Conservation (phyloP, 2,113 vertebrate species). For the Pseudorasbora parva region DNA sequence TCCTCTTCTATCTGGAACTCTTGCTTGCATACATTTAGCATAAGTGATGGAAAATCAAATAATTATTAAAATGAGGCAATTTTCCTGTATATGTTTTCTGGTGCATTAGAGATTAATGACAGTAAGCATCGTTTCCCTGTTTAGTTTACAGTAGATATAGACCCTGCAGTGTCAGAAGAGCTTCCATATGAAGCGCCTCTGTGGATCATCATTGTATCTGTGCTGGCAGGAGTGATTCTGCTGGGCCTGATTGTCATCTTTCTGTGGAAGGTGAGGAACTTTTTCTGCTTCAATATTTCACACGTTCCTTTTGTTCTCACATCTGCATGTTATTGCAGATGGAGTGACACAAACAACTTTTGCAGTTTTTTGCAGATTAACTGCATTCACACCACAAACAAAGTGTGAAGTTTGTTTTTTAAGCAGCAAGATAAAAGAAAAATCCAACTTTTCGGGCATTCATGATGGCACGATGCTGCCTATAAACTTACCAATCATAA, state of each 20-base stretch:
- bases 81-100: conserved; percentile 8
- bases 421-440: not conserved
- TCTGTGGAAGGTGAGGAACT: conserved; percentile 86
- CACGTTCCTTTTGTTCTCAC: conserved; percentile 8
- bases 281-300: not conserved
- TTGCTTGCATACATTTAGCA: conserved; percentile 29
- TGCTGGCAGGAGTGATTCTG: conserved; percentile 81
- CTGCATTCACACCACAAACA: not conserved
- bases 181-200: conserved; percentile 73
- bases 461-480: not conserved
- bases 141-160: conserved; percentile 82
- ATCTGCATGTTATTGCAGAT: not conserved
- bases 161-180: conserved; percentile 78
- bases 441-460: not conserved
- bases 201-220: conserved; percentile 84
- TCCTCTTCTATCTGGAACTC: not conserved
- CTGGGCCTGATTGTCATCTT: conserved; percentile 84
- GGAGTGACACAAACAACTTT: not conserved
- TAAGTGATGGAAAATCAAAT: conserved; percentile 34
- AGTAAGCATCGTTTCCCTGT: conserved; percentile 9
- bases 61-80: conserved; percentile 40
- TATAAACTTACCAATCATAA: not conserved
- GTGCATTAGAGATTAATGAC: conserved; percentile 10
- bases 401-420: not conserved
- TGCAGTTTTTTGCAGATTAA: no score